Percentiles rank a stretch among this genome's conserved stretches.
These are phyloP conservation scores for Bruchidius siliquastri DNA, from an alignment of 2,888 invertebrate species.

Conservation along the genomic window DNA sequence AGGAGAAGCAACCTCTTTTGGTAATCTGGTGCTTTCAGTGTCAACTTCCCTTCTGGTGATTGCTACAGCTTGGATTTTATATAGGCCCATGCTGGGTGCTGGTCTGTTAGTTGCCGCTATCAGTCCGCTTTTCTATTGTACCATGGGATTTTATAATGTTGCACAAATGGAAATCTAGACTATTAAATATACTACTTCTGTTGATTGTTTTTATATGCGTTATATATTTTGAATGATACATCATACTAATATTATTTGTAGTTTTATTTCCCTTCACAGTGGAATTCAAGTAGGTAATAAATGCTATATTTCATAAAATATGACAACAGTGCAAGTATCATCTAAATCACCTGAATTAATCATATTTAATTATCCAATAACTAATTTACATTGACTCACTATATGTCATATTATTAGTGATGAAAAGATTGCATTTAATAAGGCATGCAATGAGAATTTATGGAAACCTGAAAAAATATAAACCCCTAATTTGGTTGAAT, in stretches of 20 bases:
- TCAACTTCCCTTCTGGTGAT: constrained; percentile 51
- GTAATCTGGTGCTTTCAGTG: constrained; percentile 49
- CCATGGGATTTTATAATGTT: constrained; percentile 39
- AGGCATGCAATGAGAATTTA: too few relatives aligned
- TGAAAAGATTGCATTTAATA: too few relatives aligned
- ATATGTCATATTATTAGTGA: too few relatives aligned
- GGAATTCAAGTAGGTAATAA: too few relatives aligned
- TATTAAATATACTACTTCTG: neutral
- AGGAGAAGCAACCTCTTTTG: constrained; percentile 46
- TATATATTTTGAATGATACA: neutral
- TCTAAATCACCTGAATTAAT: too few relatives aligned
- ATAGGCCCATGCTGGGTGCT: constrained; percentile 52
- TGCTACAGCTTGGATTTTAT: constrained; percentile 52
- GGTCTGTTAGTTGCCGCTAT: constrained; percentile 51
- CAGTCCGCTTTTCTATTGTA: constrained; percentile 52
- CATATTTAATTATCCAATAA: too few relatives aligned
- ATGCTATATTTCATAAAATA: too few relatives aligned
- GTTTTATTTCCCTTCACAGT: neutral
- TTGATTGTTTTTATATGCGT: neutral
- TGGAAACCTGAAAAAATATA: too few relatives aligned
- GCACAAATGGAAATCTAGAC: constrained; percentile 23
- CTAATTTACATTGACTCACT: too few relatives aligned
- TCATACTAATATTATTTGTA: neutral
- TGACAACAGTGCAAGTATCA: too few relatives aligned
- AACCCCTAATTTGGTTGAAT: too few relatives aligned